A percentile compares a stretch with the other conserved stretches of the same genome.
phyloP scores from a whole-genome alignment of 1,140 invertebrate genomes.

The Coelopa frigida region DNA sequence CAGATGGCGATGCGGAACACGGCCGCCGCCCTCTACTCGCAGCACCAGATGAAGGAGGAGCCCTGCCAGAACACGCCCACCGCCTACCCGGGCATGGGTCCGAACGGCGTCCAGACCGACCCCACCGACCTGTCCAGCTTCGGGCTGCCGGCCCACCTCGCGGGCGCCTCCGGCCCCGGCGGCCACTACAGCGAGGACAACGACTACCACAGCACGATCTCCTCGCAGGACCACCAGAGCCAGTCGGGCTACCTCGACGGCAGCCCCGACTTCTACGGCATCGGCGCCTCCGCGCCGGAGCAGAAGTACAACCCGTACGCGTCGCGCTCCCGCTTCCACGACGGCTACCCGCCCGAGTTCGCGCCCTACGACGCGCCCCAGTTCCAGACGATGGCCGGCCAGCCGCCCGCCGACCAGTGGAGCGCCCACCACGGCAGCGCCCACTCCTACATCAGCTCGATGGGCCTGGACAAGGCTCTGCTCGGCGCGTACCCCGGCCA shows the following conservation, averaged over 20 bases:
- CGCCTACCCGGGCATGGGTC: constrained; percentile 9
- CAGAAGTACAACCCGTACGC: constrained; percentile 43
- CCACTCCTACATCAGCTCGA: constrained; percentile 37
- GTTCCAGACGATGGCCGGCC: constrained; percentile 76
- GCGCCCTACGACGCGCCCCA: constrained; percentile 62
- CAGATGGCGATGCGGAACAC: constrained; percentile 20
- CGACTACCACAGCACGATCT: constrained; percentile 38
- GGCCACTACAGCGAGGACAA: constrained; percentile 30
- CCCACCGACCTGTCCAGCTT: constrained; percentile 40
- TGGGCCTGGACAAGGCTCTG: constrained; percentile 39
- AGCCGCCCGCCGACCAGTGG: constrained; percentile 52
- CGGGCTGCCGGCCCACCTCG: constrained; percentile 31
- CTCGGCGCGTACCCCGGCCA: constrained; percentile 36
- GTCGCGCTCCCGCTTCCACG: constrained; percentile 29
- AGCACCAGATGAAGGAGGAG: constrained; percentile 42
- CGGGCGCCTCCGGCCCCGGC: constrained; percentile 19
- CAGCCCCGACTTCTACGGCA: constrained; percentile 27
- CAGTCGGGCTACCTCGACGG: constrained; percentile 44
- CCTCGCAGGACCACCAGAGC: constrained; percentile 61
- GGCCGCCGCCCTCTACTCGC: constrained; percentile 25
- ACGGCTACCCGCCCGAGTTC: constrained; percentile 20
- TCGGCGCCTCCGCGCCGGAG: constrained; percentile 58
- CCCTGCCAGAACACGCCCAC: constrained; percentile 23
- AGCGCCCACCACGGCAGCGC: constrained; percentile 50
- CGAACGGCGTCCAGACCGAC: constrained; percentile 26